Evolutionary conservation across 2,113 vertebrate species (phyloP).

Genomic region (Poecile atricapillus): DNA sequence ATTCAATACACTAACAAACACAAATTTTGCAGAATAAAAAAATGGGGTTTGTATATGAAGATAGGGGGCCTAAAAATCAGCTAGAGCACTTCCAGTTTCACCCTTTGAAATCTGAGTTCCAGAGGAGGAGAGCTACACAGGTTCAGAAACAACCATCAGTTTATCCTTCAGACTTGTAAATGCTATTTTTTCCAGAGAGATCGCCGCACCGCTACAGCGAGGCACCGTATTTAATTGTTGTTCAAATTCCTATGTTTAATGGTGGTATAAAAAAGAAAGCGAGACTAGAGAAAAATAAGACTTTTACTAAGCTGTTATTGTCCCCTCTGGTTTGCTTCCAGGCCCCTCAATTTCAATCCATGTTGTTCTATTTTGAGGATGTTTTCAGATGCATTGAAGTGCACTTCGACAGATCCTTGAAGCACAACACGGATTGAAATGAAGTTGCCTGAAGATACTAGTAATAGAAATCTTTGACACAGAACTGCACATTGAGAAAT

Average conservation of each 20-base stretch:
- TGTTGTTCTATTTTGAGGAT: not conserved
- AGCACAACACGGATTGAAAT: constrained; percentile 11
- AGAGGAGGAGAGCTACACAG: not conserved
- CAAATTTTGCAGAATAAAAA: not conserved
- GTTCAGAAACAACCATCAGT: not conserved
- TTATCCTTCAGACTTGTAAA: not conserved
- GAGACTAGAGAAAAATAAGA: not conserved
- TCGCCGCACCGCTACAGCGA: not conserved
- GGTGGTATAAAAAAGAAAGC: not conserved
- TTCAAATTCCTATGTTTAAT: not conserved
- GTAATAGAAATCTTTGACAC: not conserved
- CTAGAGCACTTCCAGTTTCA: not conserved
- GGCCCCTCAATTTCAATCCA: constrained; percentile 33
- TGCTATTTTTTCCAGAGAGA: not conserved
- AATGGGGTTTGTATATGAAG: not conserved
- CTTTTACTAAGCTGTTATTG: not conserved
- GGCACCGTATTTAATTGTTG: not conserved
- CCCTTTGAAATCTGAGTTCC: not conserved
- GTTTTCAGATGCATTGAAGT: not conserved
- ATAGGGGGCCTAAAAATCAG: not conserved
- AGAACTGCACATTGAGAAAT: not conserved
- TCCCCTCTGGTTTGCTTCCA: not conserved
- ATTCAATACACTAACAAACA: not conserved
- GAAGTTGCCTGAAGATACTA: not conserved
- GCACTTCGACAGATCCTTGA: constrained; percentile 2